Base-by-base conservation (phyloP, 2,797 vertebrate genomes). In the Naso thynnoides region DNA sequence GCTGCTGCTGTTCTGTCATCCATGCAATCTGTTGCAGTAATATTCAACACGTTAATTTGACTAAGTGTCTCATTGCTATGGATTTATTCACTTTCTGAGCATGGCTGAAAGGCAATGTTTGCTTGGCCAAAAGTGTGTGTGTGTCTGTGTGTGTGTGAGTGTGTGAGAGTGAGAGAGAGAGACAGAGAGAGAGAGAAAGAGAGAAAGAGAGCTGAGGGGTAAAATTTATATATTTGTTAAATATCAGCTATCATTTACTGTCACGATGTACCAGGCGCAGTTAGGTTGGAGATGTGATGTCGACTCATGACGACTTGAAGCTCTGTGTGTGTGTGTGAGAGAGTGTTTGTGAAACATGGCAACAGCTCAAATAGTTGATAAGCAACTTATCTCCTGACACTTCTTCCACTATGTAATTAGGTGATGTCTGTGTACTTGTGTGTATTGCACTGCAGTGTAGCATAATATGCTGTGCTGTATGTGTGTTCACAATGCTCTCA, bases 11-110 rank as follows among this genome's bases (percentile, higher is more conserved):
- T 54, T 73, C 52, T 76, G 64, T 70, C 69, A 59, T 71, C 54
- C 55, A 62, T 16, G 49, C 60, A 68, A 44, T 67, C 59, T 68
- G 54, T 36, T 78, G 38, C 66, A 56, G 64, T 74, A 36, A 74
- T 31, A 76, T 56, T 81, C 79, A 81, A 78, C 75, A 76, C 31
- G 3, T 70, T 87, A 70, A 82, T 87, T 77, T 83, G 55, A 84
- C 56, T 67, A 38, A 78, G 66, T 71, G 69, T 84, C 81, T 82
- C 68, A 82, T 88, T 81, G 62, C 29, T 77, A 85, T 86, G 79
- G 71, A 91, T 88, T 83, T 85, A 88, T 89, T 86, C 86, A 78
- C 66, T 58, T 56, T 73, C 66, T 65, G 62, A 77, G 67, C 47
- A 44, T 1, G 1, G 67, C 61, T 78, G 56, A 79, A 72, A 63